These are phyloP conservation scores for Jordanella pulchra DNA, from an alignment of 2,797 vertebrate genomes.

Conservation along the genomic window DNA sequence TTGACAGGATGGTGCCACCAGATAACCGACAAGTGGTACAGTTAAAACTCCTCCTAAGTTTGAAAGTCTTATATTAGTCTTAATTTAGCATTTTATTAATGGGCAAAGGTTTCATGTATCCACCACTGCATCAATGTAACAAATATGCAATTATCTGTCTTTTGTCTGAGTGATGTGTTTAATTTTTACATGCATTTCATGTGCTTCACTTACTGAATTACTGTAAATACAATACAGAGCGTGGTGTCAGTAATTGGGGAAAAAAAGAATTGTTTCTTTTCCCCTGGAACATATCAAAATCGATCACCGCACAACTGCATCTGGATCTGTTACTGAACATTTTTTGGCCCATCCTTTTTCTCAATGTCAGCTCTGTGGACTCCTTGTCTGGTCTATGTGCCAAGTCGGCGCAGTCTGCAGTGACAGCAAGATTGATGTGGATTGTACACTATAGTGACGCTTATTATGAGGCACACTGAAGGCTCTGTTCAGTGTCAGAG, in stretches of 20 bases:
- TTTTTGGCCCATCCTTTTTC: constrained; percentile 38
- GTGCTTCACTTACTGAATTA: neutral
- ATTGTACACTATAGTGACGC: constrained; percentile 59
- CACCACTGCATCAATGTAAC: neutral
- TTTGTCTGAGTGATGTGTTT: neutral
- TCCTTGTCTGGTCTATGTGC: constrained; percentile 35
- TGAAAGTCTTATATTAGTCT: no score
- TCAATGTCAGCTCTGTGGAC: constrained; percentile 18
- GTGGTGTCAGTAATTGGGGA: constrained; percentile 1
- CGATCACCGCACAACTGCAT: neutral
- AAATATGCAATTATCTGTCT: neutral
- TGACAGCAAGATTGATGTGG: constrained; percentile 65
- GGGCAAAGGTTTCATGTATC: neutral
- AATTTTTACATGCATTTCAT: neutral
- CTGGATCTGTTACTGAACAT: constrained; percentile 21
- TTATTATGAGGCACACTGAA: constrained; percentile 56
- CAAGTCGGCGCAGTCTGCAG: constrained; percentile 43
- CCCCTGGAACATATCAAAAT: constrained; percentile 4
- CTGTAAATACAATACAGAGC: neutral
- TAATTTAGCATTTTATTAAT: no score
- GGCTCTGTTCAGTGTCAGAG: constrained; percentile 55
- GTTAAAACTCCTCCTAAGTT: no score
- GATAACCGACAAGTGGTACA: no score
- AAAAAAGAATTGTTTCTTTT: constrained; percentile 10
- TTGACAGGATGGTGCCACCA: no score